Base-by-base conservation (phyloP, 1,140 invertebrate species). In the Spodoptera frugiperda region DNA sequence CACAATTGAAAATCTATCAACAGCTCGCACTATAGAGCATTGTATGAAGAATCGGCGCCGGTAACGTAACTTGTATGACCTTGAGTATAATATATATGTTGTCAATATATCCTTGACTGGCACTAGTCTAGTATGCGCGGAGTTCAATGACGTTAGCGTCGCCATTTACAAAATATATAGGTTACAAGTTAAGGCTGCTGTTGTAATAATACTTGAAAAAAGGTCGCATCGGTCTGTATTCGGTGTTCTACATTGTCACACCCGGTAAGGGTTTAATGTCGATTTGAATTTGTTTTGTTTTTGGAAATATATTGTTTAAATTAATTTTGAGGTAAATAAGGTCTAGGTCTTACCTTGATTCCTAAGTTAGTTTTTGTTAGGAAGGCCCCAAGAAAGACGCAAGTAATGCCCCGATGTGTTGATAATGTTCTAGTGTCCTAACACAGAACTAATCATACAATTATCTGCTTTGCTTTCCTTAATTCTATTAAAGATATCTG, bases 141-240 rank as follows among this genome's bases (percentile, higher is more conserved):
- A 67, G 63, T 49, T 67, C 63, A 67, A 67, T 67, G 63, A 67
- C 63, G 63, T n/a, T 46, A 25, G 44, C 14, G 21, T 67, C 63
- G 63, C 63, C 46, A 67, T 67, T 65, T 67, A 61, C 5, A 39
- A 39, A 39, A 14, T 30, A 63, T 67, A 49, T 67, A 67, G 63
- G 63, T 67, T 44, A n/a, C 4, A 49, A 21, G 3, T 67, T 67
- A 67, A 67, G 63, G 63, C 63, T 49, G 19, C 19, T 49, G 46
- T 65, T 14, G 17, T 67, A 67, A 67, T 48, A 48, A 67, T 49
- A 49, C 44, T 48, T 44, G 44, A 67, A 67, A 67, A 49, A 67
- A 67, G 63, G 63, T 67, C 63, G 63, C 17, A 21, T 39, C 44
- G 59, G 44, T 63, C 59, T 63, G 44, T 63, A 44, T 63, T 44